phyloP scores from a whole-genome alignment of 2,888 invertebrate species.

The Heteromyza rotundicornis region DNA sequence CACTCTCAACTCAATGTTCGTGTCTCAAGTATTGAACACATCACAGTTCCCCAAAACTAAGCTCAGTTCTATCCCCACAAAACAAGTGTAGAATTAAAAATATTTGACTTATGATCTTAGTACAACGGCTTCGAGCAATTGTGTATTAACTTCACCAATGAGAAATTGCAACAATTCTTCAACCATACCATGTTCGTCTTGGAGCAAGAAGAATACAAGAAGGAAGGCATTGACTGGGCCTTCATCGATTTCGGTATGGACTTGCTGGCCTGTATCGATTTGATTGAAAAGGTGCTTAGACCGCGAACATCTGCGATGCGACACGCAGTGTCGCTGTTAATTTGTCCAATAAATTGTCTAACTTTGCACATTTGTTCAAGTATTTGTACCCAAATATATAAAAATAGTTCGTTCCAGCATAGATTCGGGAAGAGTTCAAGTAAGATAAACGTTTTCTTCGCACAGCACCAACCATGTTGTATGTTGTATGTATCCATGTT shows the following conservation, averaged over 20 bases:
- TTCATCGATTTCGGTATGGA: constrained; percentile 99
- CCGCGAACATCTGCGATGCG: background rate
- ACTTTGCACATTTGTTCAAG: constrained; percentile 13
- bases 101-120: no score
- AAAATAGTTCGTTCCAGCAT: background rate
- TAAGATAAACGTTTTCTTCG: constrained; percentile 1
- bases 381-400: background rate
- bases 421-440: no score
- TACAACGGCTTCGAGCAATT: constrained; percentile 99
- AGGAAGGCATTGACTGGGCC: constrained; percentile 96
- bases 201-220: constrained; percentile 98
- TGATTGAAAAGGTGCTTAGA: constrained; percentile 88
- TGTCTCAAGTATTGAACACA: no score
- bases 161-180: constrained; percentile 99
- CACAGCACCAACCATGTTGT: no score
- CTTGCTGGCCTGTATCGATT: constrained; percentile 96
- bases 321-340: background rate
- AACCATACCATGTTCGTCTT: constrained; percentile 99
- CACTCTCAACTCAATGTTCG: no score
- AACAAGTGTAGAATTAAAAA: no score
- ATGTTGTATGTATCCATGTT: background rate
- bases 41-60: no score
- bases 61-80: background rate
- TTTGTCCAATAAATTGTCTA: constrained; percentile 14
- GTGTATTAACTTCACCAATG: constrained; percentile 99